A percentile compares a stretch with the other conserved stretches of the same genome.
phyloP scores from a whole-genome alignment of 2,797 vertebrate species.

The Steatocranus sp. region DNA sequence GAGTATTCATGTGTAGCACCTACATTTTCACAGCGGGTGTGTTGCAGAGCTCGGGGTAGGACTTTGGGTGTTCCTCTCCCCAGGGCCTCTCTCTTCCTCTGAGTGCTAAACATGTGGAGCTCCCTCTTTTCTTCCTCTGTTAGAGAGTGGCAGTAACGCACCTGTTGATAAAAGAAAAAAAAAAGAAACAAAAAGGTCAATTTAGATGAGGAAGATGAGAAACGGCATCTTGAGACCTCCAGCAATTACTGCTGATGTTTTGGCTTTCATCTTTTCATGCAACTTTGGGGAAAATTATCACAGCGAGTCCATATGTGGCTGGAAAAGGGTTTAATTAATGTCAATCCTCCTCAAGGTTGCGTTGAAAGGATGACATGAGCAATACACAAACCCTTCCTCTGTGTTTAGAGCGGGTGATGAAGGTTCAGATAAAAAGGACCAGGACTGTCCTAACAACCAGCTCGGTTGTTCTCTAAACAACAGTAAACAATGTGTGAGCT shows the following conservation, averaged over 20 bases:
- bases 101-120: constrained; percentile 90
- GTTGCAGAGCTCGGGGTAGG: constrained; percentile 84
- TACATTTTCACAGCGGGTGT: constrained; percentile 90
- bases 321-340: constrained; percentile 37
- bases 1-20: not conserved
- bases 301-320: constrained; percentile 12
- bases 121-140: constrained; percentile 93
- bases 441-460: constrained; percentile 52
- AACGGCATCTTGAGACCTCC: not conserved
- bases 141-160: constrained; percentile 92
- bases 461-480: constrained; percentile 55
- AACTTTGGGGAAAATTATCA: not conserved
- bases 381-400: constrained; percentile 46
- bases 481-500: constrained; percentile 42
- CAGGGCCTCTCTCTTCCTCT: constrained; percentile 93
- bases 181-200: not conserved
- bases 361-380: constrained; percentile 50
- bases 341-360: constrained; percentile 27
- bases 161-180: constrained; percentile 59
- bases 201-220: not conserved
- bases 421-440: constrained; percentile 50
- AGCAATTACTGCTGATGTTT: not conserved
- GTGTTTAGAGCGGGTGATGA: constrained; percentile 62
- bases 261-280: constrained; percentile 21
- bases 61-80: constrained; percentile 91